Evolutionary conservation across 2,113 vertebrate genomes (phyloP), one percentile per base, ranked within the genome.

Genomic region (Coryphaenoides rupestris): DNA sequence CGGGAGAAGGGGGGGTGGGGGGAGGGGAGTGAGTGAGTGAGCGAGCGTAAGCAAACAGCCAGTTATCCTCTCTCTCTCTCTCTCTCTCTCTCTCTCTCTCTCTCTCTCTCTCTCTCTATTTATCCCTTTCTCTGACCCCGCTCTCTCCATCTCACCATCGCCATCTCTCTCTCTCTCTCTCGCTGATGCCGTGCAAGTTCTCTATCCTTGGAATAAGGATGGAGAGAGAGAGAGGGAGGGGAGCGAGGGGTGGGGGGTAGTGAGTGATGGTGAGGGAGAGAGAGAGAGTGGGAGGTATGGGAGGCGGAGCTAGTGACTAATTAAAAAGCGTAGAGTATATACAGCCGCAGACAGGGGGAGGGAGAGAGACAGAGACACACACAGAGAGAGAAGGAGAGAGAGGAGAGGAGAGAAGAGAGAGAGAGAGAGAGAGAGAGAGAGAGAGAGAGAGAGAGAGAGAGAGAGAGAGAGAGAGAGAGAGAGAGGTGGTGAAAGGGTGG

Each of bases 321-420:
- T 91, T 89, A 91, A 90, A 91, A 88, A 89, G 85, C 82, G n/a
- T n/a, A 88, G 85, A 89, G 84, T 87, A 88, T 82, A 85, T 85
- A 81, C 80, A 84, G 86, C 80, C 86, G 87, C 83, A 85, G 82
- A 81, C 80, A 83, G 80, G 60, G 60, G 66, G 70, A 66, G 78
- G 69, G 78, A 78, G 69, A 72, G 26, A 52, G 66, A 16, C 16
- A 63, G 73, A 60, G 76, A 78, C 74, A 72, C 77, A 62, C 66
- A 62, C 3, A 55, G 26, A 19, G 26, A 58, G 54, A 33, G 19
- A 24, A n/a, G 24, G 19, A 60, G 69, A 69, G 73, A 26, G 55
- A 62, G 77, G 73, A 65, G 74, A 79, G 78, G 66, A 62, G 69
- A 73, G 74, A 72, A 73, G 80, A 66, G 79, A 73, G 58, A 47